Evolutionary conservation across 2,113 vertebrate species (phyloP).

Genomic region (Nothoprocta perdicaria): DNA sequence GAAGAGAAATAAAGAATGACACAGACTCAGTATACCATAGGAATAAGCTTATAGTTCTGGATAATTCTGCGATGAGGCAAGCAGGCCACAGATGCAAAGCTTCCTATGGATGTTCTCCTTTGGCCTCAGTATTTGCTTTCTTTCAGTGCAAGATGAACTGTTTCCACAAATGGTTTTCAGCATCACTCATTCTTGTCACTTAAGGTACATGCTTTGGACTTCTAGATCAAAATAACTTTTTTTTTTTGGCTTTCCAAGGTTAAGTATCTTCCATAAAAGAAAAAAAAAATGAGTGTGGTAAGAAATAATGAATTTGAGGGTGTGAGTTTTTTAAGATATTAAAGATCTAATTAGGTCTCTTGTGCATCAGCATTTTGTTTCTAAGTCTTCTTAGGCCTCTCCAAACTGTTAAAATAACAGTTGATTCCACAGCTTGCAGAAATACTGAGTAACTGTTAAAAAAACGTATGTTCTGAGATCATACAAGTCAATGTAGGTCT

Average conservation of each 20-base stretch:
- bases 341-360: background rate
- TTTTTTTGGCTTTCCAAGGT: constrained; percentile 28
- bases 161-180: constrained; percentile 55
- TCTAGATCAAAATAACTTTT: constrained; percentile 51
- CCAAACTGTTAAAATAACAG: constrained; percentile 13
- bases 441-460: constrained; percentile 41
- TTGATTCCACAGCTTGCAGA: constrained; percentile 47
- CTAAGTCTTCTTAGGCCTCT: background rate
- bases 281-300: background rate
- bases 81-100: constrained; percentile 60
- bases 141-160: constrained; percentile 42
- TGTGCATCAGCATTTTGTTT: constrained; percentile 13
- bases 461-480: background rate
- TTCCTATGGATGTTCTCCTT: constrained; percentile 52
- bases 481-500: constrained; percentile 8
- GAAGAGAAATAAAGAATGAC: background rate
- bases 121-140: constrained; percentile 47
- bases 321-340: background rate
- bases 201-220: constrained; percentile 53
- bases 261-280: constrained; percentile 21
- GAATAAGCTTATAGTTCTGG: constrained; percentile 66
- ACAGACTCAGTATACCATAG: constrained; percentile 59
- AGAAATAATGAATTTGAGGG: background rate
- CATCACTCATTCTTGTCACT: constrained; percentile 65
- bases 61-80: constrained; percentile 67